These are phyloP conservation scores for Barypeithes pellucidus DNA, from an alignment of 2,888 invertebrate species.

Conservation along the genomic window DNA sequence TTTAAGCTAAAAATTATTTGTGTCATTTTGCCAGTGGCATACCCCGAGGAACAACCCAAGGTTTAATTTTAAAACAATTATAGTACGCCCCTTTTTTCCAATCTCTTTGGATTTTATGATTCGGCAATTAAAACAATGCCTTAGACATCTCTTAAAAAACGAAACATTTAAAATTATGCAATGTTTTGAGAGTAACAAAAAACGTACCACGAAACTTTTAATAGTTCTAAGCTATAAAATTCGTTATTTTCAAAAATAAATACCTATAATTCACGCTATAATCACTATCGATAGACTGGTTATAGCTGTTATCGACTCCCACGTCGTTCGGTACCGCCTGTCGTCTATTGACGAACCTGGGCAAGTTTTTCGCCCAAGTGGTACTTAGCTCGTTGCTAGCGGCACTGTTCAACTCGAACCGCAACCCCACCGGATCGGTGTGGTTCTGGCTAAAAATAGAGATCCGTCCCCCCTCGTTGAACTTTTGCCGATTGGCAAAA, in stretches of 20 bases:
- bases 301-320: slow-evolving; percentile 72
- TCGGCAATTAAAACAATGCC: too few species aligned
- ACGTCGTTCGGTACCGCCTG: slow-evolving; percentile 83
- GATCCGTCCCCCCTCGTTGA: slow-evolving; percentile 87
- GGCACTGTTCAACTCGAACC: slow-evolving; percentile 80
- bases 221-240: too few species aligned
- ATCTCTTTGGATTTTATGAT: too few species aligned
- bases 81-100: too few species aligned
- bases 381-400: slow-evolving; percentile 91
- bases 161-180: too few species aligned
- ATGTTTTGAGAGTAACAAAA: too few species aligned
- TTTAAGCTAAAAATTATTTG: too few species aligned
- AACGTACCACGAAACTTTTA: too few species aligned
- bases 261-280: slow-evolving; percentile 50
- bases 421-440: slow-evolving; percentile 91
- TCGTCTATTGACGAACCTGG: slow-evolving; percentile 85
- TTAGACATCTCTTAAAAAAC: background rate
- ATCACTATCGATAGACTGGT: slow-evolving; percentile 75
- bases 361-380: slow-evolving; percentile 93
- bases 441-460: slow-evolving; percentile 92
- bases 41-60: too few species aligned
- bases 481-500: slow-evolving; percentile 89
- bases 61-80: too few species aligned
- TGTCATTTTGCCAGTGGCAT: too few species aligned
- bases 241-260: too few species aligned